Base-by-base conservation (phyloP, 1,140 invertebrate species). In the Diachasma alloeum region DNA sequence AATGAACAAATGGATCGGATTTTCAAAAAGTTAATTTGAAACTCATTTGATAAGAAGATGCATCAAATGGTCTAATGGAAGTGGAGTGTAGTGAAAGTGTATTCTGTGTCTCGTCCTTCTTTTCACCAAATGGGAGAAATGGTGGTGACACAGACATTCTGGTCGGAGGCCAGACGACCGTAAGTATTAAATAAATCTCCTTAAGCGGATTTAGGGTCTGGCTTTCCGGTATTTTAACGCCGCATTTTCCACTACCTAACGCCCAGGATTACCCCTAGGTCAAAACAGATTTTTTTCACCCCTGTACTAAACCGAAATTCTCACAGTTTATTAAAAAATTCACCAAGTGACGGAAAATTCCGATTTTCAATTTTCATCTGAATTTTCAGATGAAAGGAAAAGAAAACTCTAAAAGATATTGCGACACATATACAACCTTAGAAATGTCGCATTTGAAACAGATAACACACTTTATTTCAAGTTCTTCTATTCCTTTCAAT, bases 141-240 rank as follows among this genome's bases (percentile, higher is more conserved):
- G 26, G 24, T 63, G 8, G 59, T 63, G 59, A 63, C 24, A 31
- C 59, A 63, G 59, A 63, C 19, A 63, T 63, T 63, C 59, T 63
- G 59, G 59, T 63, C 59, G 22, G 59, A 63, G 24, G 59, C 59
- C 59, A 63, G 59, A 63, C 59, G 59, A 63, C 59, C 59, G 59
- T 63, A 63, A 63, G 59, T 63, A 63, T 63, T 63, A 59, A 66
- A 59, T 63, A 67, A 74, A 59, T 66, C 26, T 42, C 9, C 66
- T 39, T 36, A 42, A 37, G 53, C 17, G 72, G 44, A 77, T 68
- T 59, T 86, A 87, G 82, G 80, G 81, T 63, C 81, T 84, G 82
- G 84, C 82, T 88, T 87, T 87, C 83, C 84, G 84, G 85, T 86
- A 86, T 88, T 87, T 88, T 88, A 87, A 87, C 84, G 78, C 82